phyloP scores from a whole-genome alignment of 2,888 invertebrate species.

The Cantharis flavilabris region DNA sequence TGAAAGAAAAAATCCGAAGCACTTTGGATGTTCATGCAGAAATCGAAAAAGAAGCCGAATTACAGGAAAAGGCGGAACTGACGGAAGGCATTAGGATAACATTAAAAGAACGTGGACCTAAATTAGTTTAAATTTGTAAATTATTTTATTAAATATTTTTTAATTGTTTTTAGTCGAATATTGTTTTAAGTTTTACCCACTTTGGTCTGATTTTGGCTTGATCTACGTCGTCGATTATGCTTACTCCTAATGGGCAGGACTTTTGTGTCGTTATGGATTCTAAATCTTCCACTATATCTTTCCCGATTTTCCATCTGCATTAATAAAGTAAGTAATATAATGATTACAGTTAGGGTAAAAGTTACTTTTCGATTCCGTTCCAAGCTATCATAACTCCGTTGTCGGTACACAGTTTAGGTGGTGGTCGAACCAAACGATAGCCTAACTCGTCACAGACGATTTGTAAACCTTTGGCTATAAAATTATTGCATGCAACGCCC shows the following conservation, averaged over 20 bases:
- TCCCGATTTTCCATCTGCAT: slow-evolving; percentile 46
- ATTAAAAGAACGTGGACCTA: slow-evolving; percentile 61
- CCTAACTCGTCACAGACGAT: slow-evolving; percentile 68
- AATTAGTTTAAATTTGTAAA: slow-evolving; percentile 55
- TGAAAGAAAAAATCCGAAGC: slow-evolving; percentile 67
- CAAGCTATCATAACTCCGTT: slow-evolving; percentile 99
- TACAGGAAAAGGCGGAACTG: slow-evolving; percentile 57
- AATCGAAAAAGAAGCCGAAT: slow-evolving; percentile 55
- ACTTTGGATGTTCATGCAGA: slow-evolving; percentile 70
- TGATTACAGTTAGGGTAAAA: neutral
- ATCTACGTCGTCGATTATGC: slow-evolving; percentile 62
- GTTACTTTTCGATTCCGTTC: slow-evolving; percentile 86
- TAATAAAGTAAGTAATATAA: neutral
- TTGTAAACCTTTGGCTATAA: slow-evolving; percentile 72
- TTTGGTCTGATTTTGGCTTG: slow-evolving; percentile 62
- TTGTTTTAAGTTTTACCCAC: slow-evolving; percentile 54
- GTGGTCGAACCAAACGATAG: slow-evolving; percentile 75
- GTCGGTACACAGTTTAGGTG: slow-evolving; percentile 88
- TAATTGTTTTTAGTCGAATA: slow-evolving; percentile 53
- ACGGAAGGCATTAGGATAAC: slow-evolving; percentile 57
- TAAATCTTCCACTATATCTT: slow-evolving; percentile 57
- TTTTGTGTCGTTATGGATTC: slow-evolving; percentile 65
- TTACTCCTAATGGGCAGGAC: slow-evolving; percentile 66
- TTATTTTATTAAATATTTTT: neutral
- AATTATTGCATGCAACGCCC: slow-evolving; percentile 93